phyloP scores from a whole-genome alignment of 2,113 vertebrate genomes.

The human region DNA sequence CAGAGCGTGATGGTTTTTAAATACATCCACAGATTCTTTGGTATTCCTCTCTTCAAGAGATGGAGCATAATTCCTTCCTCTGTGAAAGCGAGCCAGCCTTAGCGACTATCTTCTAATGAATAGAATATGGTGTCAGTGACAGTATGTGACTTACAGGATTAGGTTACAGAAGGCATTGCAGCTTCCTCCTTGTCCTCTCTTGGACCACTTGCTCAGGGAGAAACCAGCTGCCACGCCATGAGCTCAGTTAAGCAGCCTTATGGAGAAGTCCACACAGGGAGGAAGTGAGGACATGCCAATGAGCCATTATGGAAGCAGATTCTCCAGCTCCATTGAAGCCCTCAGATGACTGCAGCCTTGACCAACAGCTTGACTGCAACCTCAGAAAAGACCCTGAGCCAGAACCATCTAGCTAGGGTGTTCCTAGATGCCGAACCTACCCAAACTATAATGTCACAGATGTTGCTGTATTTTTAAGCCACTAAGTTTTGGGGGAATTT shows the following conservation, averaged over 20 bases:
- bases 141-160: not conserved
- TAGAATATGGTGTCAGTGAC: not conserved
- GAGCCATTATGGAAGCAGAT: not conserved
- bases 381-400: not conserved
- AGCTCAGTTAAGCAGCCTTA: not conserved
- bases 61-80: not conserved
- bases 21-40: not conserved
- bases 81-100: not conserved
- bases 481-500: not conserved
- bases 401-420: not conserved
- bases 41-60: not conserved
- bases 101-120: not conserved
- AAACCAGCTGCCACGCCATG: not conserved
- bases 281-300: not conserved
- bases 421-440: not conserved
- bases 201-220: not conserved
- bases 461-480: not conserved
- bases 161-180: not conserved
- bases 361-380: not conserved
- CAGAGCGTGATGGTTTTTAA: not conserved
- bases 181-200: not conserved
- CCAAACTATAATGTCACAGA: not conserved
- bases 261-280: not conserved
- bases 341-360: not conserved
- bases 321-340: not conserved